These are phyloP conservation scores for Ciconia stormi DNA, from an alignment of 2,113 vertebrate species.

Conservation along the genomic window DNA sequence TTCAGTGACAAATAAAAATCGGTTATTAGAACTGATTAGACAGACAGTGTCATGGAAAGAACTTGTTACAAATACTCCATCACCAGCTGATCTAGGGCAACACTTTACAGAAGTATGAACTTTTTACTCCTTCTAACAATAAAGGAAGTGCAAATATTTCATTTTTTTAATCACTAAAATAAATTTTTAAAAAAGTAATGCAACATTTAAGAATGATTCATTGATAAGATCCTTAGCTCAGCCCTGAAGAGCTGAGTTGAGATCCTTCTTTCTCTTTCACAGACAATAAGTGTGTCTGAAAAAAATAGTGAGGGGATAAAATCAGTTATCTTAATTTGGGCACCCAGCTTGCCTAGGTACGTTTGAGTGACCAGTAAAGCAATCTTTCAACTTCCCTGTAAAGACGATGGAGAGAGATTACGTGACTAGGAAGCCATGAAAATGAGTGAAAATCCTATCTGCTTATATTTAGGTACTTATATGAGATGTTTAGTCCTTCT, in stretches of 20 bases:
- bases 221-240: neutral
- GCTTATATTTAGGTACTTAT: neutral
- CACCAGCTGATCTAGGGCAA: neutral
- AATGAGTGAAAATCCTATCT: neutral
- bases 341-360: neutral
- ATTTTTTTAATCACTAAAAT: neutral
- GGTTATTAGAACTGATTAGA: neutral
- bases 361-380: neutral
- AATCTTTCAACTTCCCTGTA: neutral
- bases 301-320: neutral
- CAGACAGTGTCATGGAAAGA: neutral
- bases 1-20: neutral
- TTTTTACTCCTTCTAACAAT: neutral
- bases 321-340: neutral
- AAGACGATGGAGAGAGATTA: neutral
- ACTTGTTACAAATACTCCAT: neutral
- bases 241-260: neutral
- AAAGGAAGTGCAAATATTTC: neutral
- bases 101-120: neutral
- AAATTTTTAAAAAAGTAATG: neutral
- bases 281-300: neutral
- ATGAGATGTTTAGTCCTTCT: neutral
- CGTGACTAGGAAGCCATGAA: neutral
- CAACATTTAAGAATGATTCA: neutral
- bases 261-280: neutral